Evolutionary conservation across 2,113 vertebrate species (phyloP).

Genomic region (Struthidea cinerea): DNA sequence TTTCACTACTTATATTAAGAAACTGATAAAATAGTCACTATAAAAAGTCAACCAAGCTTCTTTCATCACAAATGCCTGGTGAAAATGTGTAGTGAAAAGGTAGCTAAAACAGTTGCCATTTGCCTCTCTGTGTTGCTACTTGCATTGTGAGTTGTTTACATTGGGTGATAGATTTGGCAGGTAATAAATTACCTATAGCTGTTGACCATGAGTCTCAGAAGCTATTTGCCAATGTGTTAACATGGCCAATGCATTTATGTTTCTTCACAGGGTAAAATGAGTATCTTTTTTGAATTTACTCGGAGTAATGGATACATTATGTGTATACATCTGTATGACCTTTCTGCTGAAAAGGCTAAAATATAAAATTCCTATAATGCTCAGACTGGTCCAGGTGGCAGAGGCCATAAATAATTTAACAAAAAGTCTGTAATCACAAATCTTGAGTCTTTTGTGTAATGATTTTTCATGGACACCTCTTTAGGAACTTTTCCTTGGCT

Average conservation of each 20-base stretch:
- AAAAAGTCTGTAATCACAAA: background rate
- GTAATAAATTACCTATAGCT: background rate
- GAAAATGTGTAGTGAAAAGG: background rate
- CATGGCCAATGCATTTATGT: background rate
- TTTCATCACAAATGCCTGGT: background rate
- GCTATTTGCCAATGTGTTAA: background rate
- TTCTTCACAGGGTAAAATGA: background rate
- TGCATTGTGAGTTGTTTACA: background rate
- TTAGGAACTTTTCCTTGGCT: background rate
- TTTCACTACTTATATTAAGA: background rate
- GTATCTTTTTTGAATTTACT: background rate
- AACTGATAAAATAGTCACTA: background rate
- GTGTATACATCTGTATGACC: background rate
- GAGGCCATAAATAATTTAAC: background rate
- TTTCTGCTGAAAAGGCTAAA: background rate
- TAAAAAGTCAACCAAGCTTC: background rate
- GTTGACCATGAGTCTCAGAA: background rate
- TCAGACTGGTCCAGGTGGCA: background rate
- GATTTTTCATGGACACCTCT: background rate
- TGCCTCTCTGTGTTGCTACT: background rate
- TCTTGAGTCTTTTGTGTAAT: background rate
- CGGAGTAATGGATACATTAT: background rate
- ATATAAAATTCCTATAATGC: background rate
- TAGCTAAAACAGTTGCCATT: background rate
- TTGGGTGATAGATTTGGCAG: background rate